These are phyloP conservation scores for Ptychoptera contaminata DNA, from an alignment of 2,888 invertebrate genomes.

Conservation along the genomic window DNA sequence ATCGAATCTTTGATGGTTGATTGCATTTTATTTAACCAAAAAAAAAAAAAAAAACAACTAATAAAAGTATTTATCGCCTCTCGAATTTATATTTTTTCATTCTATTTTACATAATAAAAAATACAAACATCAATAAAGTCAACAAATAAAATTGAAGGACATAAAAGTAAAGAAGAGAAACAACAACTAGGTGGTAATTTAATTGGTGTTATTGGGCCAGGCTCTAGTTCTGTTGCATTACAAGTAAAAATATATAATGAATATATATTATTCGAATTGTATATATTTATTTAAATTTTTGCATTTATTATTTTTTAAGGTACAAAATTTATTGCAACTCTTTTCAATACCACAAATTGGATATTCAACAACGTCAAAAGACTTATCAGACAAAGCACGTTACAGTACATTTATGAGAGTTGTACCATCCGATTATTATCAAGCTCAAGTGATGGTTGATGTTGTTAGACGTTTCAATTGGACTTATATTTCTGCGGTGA, in stretches of 20 bases:
- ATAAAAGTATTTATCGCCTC: not conserved
- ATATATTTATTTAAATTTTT: not conserved
- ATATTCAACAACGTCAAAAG: slow-evolving; percentile 61
- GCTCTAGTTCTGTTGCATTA: slow-evolving; percentile 52
- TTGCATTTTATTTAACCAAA: not conserved
- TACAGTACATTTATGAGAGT: slow-evolving; percentile 64
- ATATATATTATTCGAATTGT: not conserved
- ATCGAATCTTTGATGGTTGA: not conserved
- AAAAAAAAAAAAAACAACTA: not conserved
- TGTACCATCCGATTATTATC: slow-evolving; percentile 62
- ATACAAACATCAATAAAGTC: slow-evolving; percentile 2
- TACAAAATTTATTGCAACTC: slow-evolving; percentile 58
- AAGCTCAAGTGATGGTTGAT: slow-evolving; percentile 57
- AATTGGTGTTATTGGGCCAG: slow-evolving; percentile 59
- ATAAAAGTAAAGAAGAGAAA: too few species aligned
- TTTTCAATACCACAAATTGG: slow-evolving; percentile 51
- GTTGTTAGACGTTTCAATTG: slow-evolving; percentile 51
- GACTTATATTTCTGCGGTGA: slow-evolving; percentile 63
- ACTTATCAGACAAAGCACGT: slow-evolving; percentile 56
- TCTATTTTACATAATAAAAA: too few species aligned
- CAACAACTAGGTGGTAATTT: slow-evolving; percentile 17
- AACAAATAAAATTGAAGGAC: not conserved
- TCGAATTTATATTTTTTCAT: not conserved
- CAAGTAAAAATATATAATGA: slow-evolving; percentile 26
- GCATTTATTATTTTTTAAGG: not conserved